These are phyloP conservation scores for Pristionchus mayeri DNA, from an alignment of 2,888 invertebrate genomes.

Conservation along the genomic window DNA sequence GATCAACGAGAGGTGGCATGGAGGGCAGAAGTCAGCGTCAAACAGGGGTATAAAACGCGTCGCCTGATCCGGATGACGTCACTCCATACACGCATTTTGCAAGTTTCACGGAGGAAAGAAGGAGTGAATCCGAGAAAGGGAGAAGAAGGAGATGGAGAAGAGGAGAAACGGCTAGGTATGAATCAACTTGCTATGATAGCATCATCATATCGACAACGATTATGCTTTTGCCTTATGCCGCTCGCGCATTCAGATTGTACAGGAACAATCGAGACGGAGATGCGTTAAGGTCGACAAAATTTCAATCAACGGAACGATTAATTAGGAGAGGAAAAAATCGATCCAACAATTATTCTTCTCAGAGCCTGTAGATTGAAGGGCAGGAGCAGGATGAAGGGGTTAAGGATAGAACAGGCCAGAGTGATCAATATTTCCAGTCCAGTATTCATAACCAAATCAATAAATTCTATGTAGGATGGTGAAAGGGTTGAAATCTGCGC, in stretches of 20 bases:
- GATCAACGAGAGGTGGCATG: background rate
- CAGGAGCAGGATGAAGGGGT: too few relatives aligned
- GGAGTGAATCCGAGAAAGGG: background rate
- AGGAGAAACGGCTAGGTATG: constrained; percentile 11
- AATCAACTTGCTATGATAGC: constrained; percentile 43
- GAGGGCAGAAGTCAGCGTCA: background rate
- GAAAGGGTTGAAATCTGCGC: too few relatives aligned
- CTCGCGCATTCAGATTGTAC: background rate
- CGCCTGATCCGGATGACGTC: background rate
- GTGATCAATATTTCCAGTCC: too few relatives aligned
- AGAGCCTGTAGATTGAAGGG: too few relatives aligned
- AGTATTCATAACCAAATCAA: too few relatives aligned
- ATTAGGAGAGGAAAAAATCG: too few relatives aligned
- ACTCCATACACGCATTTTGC: background rate
- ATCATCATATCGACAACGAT: constrained; percentile 40
- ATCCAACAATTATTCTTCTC: too few relatives aligned
- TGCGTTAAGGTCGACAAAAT: too few relatives aligned
- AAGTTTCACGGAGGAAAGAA: background rate
- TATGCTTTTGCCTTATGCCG: background rate
- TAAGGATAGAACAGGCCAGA: too few relatives aligned
- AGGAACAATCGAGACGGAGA: background rate
- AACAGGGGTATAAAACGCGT: background rate
- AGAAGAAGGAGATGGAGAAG: too few relatives aligned
- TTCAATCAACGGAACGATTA: too few relatives aligned
- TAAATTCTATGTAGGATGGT: too few relatives aligned